Percentiles rank a stretch among this genome's conserved stretches.
Evolutionary conservation across 1,140 invertebrate species (phyloP).

Genomic region (Drosophila bipectinata): DNA sequence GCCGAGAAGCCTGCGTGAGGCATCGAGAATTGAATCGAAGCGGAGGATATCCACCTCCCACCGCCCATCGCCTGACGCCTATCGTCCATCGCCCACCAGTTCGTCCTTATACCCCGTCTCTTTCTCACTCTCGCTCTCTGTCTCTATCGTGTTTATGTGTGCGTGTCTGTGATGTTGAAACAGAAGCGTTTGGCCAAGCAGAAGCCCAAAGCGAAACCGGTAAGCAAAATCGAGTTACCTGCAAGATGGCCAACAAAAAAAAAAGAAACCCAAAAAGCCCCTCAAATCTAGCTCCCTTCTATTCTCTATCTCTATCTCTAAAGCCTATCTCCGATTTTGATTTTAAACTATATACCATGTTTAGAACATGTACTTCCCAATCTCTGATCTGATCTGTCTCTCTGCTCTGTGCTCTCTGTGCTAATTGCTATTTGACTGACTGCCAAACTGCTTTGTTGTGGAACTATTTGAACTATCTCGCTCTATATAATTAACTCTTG

Average conservation of each 20-base stretch:
- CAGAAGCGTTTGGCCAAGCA: constrained; percentile 82
- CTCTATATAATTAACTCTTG: constrained; percentile 43
- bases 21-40: constrained; percentile 35
- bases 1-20: constrained; percentile 41
- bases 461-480: constrained; percentile 28
- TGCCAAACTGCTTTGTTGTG: constrained; percentile 81
- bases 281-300: constrained; percentile 1
- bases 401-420: constrained; percentile 18
- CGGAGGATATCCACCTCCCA: constrained; percentile 17
- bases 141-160: constrained; percentile 62
- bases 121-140: constrained; percentile 14
- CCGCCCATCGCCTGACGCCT: not conserved
- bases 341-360: constrained; percentile 22
- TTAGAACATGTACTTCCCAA: constrained; percentile 4
- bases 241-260: not conserved
- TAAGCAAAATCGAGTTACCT: constrained; percentile 55
- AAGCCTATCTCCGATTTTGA: constrained; percentile 36
- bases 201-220: constrained; percentile 84
- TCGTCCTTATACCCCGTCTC: constrained; percentile 5
- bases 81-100: not conserved
- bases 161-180: constrained; percentile 82
- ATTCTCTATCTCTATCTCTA: constrained; percentile 2
- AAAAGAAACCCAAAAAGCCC: not conserved
- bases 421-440: constrained; percentile 72
- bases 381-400: constrained; percentile 4